Base-by-base conservation (phyloP, 2,797 vertebrate genomes). In the Girardinus metallicus region DNA sequence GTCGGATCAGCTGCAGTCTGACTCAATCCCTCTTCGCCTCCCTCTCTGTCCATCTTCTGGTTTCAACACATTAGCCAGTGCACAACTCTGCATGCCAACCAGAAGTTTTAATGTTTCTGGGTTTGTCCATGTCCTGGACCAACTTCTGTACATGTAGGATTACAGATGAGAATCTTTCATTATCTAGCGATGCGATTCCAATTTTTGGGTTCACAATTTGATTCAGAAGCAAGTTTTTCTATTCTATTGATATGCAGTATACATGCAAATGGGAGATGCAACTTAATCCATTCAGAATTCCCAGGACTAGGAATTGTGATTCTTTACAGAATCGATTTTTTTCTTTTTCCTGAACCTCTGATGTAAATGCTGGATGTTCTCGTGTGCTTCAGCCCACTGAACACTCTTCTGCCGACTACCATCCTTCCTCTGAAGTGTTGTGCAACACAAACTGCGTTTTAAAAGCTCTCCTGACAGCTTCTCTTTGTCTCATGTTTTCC, bases 1-100 rank as follows among this genome's bases (percentile, higher is more conserved):
- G 88, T 85, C 85, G 1, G 86, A 91, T 96, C 94, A 94, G 94
- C 94, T 95, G 93, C 90, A 79, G 87, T 83, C 85, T 90, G 90
- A 91, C 88, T 89, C 86, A 85, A 85, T 87, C 81, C 74, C 83
- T 77, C 74, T 79, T 74, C 83, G 68, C 80, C 39, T 70, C 66
- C 79, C 66, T 78, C 74, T 79, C 76, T 86, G 72, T 43, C 81
- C 46, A 57, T 68, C 36, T 74, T 49, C 81, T 46, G 6, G 47
- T 43, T 78, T 57, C 47, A 29, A 72, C 43, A 55, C 29, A 18
- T 26, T 41, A 18, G 41, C 31, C 13, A 41, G n/a, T 76, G 68
- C 75, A 46, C 60, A 78, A 77, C 83, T 80, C 81, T 73, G 23
- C 60, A 10, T 31, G 74, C 46, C 26, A 71, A 46, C 51, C 23